Evolutionary conservation across 2,797 vertebrate species (phyloP).

Genomic region (Rallus crepitans): DNA sequence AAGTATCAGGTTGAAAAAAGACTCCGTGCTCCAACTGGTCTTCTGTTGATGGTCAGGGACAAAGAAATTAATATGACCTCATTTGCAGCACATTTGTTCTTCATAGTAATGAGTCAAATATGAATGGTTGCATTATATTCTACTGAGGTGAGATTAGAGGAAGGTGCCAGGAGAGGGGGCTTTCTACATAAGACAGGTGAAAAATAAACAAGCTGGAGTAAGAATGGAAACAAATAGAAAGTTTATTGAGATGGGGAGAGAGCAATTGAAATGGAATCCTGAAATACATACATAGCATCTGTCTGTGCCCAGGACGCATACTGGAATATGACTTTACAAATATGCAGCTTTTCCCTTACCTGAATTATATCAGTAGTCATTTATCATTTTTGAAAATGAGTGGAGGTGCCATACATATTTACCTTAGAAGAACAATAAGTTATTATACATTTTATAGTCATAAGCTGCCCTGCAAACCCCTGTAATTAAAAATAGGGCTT

Average conservation of each 20-base stretch:
- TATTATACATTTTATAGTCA: neutral
- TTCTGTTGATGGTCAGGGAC: neutral
- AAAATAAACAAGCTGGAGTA: neutral
- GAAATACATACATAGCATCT: neutral
- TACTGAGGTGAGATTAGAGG: neutral
- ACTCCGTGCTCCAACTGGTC: neutral
- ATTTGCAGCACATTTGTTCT: neutral
- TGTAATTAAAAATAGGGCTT: neutral
- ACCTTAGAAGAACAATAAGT: neutral
- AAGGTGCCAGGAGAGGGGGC: neutral
- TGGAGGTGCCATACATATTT: neutral
- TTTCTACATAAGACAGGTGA: neutral
- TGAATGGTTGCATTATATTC: neutral
- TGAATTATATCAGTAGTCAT: neutral
- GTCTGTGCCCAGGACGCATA: neutral
- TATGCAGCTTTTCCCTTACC: neutral
- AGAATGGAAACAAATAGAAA: neutral
- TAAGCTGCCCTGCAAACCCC: neutral
- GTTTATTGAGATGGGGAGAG: neutral
- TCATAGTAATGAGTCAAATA: neutral
- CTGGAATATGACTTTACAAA: neutral
- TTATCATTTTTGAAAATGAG: neutral
- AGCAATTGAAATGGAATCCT: neutral
- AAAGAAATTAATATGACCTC: neutral
- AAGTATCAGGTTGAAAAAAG: neutral